Base-by-base conservation (phyloP, 1,140 invertebrate genomes). In the Sitophilus oryzae region DNA sequence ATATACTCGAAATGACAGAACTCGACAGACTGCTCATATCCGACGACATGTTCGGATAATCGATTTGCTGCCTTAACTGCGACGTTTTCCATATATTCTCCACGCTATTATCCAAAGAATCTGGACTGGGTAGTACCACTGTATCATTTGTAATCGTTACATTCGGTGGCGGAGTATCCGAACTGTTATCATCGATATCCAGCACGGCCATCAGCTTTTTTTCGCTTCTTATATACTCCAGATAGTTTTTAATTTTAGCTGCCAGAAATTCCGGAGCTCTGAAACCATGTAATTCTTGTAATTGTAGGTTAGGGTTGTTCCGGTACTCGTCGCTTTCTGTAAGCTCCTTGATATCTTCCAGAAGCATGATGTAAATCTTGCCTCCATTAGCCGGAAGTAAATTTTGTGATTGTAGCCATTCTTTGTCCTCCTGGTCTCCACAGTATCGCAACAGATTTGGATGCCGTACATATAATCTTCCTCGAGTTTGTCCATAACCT, bases 351-450 rank as follows among this genome's bases (percentile, higher is more conserved):
- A 91, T 86, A 66, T 91, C 88, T 65, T 89, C 83, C 48, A 89
- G 74, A n/a, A 90, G 74, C 76, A 90, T 79, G 54, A 91, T 80
- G 61, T 88, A 89, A 21, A 86, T 85, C 72, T 85, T 87, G 5
- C 86, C 86, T 10, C 86, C 86, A 46, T 83, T 84, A 30, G 83
- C 81, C 62, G 86, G 83, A 69, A 88, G 86, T 49, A 87, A 71
- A 65, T 85, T 85, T 59, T 88, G 81, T 56, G 81, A 84, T 42
- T 82, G 79, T 19, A 91, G 76, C 88, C 88, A 90, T 66, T 88
- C 84, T 67, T 89, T 89, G 64, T 91, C 88, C 61, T 88, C 84
- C 53, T 82, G 81, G 66, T 91, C 88, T 36, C 86, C 85, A 46
- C 82, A 82, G 72, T 91, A 91, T 65, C 84, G 44, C 5, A 68